These are phyloP conservation scores for Gymnopithys bicolor DNA, from an alignment of 2,797 vertebrate genomes.

Conservation along the genomic window DNA sequence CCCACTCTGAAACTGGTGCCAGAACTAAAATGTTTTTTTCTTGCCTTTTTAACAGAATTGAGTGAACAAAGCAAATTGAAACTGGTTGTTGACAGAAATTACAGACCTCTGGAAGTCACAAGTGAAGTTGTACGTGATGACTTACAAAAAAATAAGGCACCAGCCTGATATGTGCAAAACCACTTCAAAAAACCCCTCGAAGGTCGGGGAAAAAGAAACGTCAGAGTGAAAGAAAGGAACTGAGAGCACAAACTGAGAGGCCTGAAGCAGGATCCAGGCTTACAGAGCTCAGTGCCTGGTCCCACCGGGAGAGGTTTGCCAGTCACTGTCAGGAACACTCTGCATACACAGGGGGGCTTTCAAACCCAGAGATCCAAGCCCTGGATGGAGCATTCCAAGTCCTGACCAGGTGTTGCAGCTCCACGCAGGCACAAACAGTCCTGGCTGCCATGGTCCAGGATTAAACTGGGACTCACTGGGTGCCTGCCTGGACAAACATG, in stretches of 20 bases:
- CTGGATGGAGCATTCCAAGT: fast-evolving
- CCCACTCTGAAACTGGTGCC: background rate
- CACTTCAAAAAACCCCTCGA: constrained; percentile 76
- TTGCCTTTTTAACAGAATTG: background rate
- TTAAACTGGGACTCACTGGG: fast-evolving
- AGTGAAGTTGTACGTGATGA: background rate
- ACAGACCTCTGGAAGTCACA: background rate
- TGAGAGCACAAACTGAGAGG: constrained; percentile 62
- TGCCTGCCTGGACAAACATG: background rate
- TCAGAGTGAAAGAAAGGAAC: constrained; percentile 58
- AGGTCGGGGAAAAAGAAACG: constrained; percentile 13
- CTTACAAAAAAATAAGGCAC: background rate
- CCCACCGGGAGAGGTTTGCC: background rate
- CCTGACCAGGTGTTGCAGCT: background rate
- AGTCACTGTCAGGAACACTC: fast-evolving
- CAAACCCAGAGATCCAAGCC: background rate
- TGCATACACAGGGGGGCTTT: fast-evolving
- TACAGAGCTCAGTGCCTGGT: too few relatives aligned
- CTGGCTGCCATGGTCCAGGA: fast-evolving
- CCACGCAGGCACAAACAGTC: background rate
- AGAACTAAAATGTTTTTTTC: background rate
- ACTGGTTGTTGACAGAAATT: background rate
- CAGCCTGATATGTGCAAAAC: constrained; percentile 59
- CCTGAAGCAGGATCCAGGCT: background rate
- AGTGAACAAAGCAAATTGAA: background rate